A percentile compares a stretch with the other conserved stretches of the same genome.
Evolutionary conservation across 2,888 invertebrate genomes (phyloP).

Genomic region (Lymantria dispar): DNA sequence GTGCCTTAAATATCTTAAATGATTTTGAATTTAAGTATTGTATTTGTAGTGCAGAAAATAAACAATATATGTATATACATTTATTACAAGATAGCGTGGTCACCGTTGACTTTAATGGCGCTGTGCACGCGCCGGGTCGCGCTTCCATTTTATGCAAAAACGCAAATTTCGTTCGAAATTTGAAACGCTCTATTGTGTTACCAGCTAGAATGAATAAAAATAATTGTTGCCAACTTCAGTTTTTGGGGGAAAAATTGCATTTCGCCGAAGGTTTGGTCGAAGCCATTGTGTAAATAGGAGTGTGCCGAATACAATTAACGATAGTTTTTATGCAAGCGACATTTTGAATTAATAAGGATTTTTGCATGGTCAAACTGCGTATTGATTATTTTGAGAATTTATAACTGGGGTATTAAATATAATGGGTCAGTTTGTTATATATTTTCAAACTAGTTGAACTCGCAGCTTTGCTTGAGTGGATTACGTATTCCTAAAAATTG

Average conservation of each 20-base stretch:
- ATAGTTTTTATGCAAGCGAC: constrained; percentile 71
- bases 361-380: constrained; percentile 59
- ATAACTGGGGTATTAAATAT: constrained; percentile 31
- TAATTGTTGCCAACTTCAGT: constrained; percentile 69
- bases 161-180: constrained; percentile 81
- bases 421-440: constrained; percentile 15
- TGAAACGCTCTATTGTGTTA: constrained; percentile 77
- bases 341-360: constrained; percentile 63
- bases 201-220: constrained; percentile 70
- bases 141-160: constrained; percentile 79
- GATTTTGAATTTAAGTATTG: too few relatives aligned
- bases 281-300: constrained; percentile 50
- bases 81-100: constrained; percentile 27
- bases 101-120: constrained; percentile 53
- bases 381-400: constrained; percentile 46
- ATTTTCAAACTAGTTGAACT: background rate
- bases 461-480: too few relatives aligned
- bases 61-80: too few relatives aligned
- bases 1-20: too few relatives aligned
- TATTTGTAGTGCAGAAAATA: too few relatives aligned
- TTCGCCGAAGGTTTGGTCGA: constrained; percentile 40
- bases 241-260: constrained; percentile 62
- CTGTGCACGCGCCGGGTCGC: constrained; percentile 68
- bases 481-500: too few relatives aligned
- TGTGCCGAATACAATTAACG: constrained; percentile 68